Percentiles rank a stretch among this genome's conserved stretches.
These are phyloP conservation scores for Paramormyrops kingsleyae DNA, from an alignment of 2,113 vertebrate species.

Conservation along the genomic window DNA sequence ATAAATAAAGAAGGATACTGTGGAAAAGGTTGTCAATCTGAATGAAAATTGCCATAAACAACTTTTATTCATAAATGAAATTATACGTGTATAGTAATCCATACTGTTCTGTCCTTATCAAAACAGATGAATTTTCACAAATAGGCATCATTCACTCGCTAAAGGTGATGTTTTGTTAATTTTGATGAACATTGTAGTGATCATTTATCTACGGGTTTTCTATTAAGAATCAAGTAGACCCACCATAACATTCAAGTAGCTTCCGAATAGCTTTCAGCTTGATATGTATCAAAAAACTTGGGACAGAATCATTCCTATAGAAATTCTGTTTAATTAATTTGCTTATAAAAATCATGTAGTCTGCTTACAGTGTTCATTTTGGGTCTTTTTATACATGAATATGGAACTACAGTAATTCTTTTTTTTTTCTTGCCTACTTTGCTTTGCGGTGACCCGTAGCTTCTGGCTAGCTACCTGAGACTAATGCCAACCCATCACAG, in stretches of 20 bases:
- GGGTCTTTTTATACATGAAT: too few relatives aligned
- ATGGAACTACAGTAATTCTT: too few relatives aligned
- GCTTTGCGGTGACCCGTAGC: too few relatives aligned
- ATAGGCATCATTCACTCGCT: background rate
- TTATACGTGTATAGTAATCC: background rate
- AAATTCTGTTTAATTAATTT: too few relatives aligned
- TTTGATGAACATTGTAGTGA: background rate
- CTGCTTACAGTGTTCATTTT: too few relatives aligned
- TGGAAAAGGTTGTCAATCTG: background rate
- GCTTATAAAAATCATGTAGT: too few relatives aligned
- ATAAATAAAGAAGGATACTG: background rate
- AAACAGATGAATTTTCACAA: background rate
- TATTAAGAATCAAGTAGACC: background rate
- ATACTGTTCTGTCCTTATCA: background rate
- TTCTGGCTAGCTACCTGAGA: too few relatives aligned
- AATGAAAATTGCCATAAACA: background rate
- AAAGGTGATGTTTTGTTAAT: background rate
- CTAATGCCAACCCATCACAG: too few relatives aligned
- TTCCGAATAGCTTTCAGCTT: background rate
- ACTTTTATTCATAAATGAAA: background rate
- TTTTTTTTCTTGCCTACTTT: too few relatives aligned
- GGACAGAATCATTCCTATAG: too few relatives aligned
- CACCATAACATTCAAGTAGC: background rate
- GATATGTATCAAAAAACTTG: too few relatives aligned
- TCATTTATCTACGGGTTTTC: background rate